phyloP scores from a whole-genome alignment of 2,888 invertebrate genomes.

The Brachylomia viminalis region DNA sequence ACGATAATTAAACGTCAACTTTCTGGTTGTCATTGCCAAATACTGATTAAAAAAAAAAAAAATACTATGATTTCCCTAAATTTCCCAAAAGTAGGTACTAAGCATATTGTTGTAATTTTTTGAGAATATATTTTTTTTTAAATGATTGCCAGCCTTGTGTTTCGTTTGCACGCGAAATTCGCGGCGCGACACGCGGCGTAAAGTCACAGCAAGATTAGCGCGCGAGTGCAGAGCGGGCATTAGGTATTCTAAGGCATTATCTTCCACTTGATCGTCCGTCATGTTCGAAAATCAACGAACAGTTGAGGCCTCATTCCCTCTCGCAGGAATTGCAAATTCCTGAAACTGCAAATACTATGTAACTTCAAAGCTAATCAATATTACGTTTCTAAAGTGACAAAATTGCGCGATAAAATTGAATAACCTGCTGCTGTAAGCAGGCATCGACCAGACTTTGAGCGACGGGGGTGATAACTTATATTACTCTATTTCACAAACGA shows the following conservation, averaged over 20 bases:
- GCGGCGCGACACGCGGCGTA: no score
- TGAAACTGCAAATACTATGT: neutral
- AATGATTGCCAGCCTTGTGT: no score
- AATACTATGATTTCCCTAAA: no score
- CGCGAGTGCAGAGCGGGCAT: no score
- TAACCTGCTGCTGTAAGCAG: neutral
- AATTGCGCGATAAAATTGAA: conserved; percentile 9
- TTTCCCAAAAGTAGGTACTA: no score
- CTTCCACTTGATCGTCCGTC: neutral
- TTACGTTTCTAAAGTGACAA: conserved; percentile 17
- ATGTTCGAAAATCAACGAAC: neutral
- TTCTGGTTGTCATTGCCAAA: no score
- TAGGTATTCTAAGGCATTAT: neutral
- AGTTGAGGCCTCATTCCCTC: neutral
- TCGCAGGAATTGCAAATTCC: neutral
- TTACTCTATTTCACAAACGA: conserved; percentile 16
- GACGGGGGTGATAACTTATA: neutral
- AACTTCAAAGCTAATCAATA: conserved; percentile 11
- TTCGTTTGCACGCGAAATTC: no score
- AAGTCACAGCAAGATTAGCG: no score
- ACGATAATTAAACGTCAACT: no score
- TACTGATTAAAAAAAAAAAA: no score
- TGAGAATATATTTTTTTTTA: no score
- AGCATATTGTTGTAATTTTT: no score
- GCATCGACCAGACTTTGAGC: neutral